These are phyloP conservation scores for Drosophila putrida DNA, from an alignment of 2,888 invertebrate species.

Conservation along the genomic window DNA sequence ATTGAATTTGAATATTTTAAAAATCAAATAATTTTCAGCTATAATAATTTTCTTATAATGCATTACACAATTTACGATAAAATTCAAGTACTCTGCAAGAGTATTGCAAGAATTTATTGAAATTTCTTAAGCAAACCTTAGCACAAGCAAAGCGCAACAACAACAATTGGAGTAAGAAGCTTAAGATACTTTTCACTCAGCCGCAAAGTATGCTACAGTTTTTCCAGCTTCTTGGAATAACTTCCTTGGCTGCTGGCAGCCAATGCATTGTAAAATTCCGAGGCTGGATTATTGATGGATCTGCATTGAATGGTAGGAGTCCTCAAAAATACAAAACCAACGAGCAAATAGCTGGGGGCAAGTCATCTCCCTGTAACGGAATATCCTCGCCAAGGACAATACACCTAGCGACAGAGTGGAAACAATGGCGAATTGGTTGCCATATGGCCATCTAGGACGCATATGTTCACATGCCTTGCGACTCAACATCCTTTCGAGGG, in stretches of 20 bases:
- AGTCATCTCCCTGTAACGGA: background rate
- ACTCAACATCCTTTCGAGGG: background rate
- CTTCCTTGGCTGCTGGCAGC: slow-evolving; percentile 8
- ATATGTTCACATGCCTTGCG: slow-evolving; percentile 19
- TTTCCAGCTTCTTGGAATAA: slow-evolving; percentile 2
- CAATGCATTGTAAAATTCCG: slow-evolving; percentile 9
- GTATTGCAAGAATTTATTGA: slow-evolving; percentile 1
- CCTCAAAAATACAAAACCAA: background rate
- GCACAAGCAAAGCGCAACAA: background rate
- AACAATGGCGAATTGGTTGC: slow-evolving; percentile 26
- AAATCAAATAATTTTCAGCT: too few relatives aligned
- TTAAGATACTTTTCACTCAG: slow-evolving; percentile 5
- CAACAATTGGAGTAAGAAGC: slow-evolving; percentile 3
- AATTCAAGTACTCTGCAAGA: too few relatives aligned
- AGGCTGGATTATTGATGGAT: slow-evolving; percentile 24
- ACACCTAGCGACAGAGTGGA: slow-evolving; percentile 14
- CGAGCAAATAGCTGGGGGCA: slow-evolving; percentile 13
- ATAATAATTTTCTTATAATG: too few relatives aligned
- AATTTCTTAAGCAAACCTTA: slow-evolving; percentile 12
- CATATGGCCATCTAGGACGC: slow-evolving; percentile 43
- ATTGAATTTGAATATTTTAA: too few relatives aligned
- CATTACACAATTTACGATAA: too few relatives aligned
- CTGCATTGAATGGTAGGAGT: slow-evolving; percentile 14
- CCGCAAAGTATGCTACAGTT: slow-evolving; percentile 23
- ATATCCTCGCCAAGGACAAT: slow-evolving; percentile 1